Evolutionary conservation across 2,797 vertebrate genomes (phyloP).

Genomic region (Centropyge bicolor): DNA sequence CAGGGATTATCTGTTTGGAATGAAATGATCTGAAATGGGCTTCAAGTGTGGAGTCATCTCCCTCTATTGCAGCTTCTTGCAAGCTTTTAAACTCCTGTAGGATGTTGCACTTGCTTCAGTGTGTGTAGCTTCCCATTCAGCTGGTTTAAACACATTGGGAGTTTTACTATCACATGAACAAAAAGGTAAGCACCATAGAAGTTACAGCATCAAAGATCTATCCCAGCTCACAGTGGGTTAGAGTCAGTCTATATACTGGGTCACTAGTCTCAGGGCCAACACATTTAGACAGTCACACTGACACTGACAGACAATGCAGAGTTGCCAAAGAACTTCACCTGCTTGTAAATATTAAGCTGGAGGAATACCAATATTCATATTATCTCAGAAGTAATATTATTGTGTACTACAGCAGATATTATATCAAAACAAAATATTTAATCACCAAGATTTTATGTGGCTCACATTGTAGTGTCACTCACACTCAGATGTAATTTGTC

Average conservation of each 20-base stretch:
- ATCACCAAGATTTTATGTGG: background rate
- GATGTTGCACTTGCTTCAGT: background rate
- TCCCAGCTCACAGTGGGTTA: background rate
- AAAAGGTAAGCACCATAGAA: background rate
- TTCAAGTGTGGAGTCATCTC: constrained; percentile 1
- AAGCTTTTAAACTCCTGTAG: background rate
- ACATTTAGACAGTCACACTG: background rate
- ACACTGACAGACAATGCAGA: too few relatives aligned
- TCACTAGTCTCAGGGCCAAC: background rate
- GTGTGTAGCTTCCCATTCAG: background rate
- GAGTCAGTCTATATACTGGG: background rate
- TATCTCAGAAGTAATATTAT: background rate
- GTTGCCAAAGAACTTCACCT: background rate
- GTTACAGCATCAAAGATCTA: background rate
- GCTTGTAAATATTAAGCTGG: too few relatives aligned
- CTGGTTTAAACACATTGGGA: background rate
- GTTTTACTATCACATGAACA: background rate
- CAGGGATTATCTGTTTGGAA: constrained; percentile 27
- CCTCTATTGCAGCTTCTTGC: background rate
- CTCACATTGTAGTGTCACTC: background rate
- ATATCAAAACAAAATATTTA: background rate
- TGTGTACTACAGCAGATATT: background rate
- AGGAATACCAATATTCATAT: too few relatives aligned
- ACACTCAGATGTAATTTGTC: background rate
- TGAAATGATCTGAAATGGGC: constrained; percentile 34